A percentile compares a stretch with the other conserved stretches of the same genome.
phyloP scores from a whole-genome alignment of 2,113 vertebrate species.

The Peucedramus taeniatus region DNA sequence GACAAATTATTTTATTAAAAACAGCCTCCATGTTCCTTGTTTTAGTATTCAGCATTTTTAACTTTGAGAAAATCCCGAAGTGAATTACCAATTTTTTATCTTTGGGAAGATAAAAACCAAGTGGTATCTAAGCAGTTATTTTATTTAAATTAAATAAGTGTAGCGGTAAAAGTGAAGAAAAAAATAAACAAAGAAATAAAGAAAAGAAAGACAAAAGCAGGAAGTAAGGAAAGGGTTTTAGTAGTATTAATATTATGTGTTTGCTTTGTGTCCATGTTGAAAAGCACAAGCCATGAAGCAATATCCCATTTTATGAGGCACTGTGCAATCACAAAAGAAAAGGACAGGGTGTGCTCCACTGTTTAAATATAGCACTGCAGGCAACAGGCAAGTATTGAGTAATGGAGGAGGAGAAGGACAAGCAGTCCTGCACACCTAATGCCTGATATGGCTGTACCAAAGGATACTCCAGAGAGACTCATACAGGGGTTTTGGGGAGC shows the following conservation, averaged over 20 bases:
- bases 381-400: not conserved
- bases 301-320: not conserved
- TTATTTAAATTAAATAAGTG: not conserved
- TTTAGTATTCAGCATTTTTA: not conserved
- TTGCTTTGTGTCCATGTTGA: not conserved
- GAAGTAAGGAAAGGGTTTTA: not conserved
- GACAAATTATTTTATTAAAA: not conserved
- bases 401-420: not conserved
- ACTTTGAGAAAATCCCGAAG: not conserved
- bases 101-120: not conserved
- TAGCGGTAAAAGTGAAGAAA: not conserved
- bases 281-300: not conserved
- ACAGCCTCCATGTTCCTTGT: not conserved
- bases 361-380: not conserved
- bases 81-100: not conserved
- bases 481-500: not conserved
- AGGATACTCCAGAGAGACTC: not conserved
- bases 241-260: not conserved
- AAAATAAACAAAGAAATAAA: not conserved
- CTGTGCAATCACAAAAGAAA: not conserved
- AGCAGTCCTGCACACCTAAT: not conserved
- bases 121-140: not conserved
- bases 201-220: not conserved
- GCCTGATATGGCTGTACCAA: not conserved
- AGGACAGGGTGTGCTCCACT: conserved; percentile 20